These are phyloP conservation scores for Theristicus caerulescens DNA, from an alignment of 2,113 vertebrate species.

Conservation along the genomic window DNA sequence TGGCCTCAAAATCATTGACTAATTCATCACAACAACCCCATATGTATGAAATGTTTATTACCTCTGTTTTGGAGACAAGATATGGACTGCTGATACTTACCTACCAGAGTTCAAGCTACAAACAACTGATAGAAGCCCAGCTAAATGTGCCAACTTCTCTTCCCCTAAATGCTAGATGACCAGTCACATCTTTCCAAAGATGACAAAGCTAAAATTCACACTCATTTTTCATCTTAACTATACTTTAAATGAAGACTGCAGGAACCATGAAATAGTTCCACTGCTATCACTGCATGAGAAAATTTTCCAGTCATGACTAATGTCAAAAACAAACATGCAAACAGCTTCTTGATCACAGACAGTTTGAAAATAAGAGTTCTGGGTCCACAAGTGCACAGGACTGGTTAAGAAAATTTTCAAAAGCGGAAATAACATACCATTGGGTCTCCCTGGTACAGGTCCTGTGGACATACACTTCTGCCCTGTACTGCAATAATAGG, in stretches of 20 bases:
- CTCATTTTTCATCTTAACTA: background rate
- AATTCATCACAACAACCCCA: background rate
- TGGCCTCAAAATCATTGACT: background rate
- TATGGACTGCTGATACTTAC: background rate
- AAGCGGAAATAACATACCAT: background rate
- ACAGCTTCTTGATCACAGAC: background rate
- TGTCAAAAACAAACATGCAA: background rate
- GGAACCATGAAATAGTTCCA: background rate
- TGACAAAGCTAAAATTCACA: background rate
- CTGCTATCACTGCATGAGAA: background rate
- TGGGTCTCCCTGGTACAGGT: background rate
- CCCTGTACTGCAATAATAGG: background rate
- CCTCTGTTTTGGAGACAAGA: background rate
- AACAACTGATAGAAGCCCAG: background rate
- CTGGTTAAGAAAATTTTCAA: background rate
- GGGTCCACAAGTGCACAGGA: background rate
- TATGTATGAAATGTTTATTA: background rate
- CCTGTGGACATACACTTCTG: background rate
- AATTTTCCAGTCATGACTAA: background rate
- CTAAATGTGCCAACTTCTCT: background rate
- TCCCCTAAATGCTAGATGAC: background rate
- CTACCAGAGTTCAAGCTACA: background rate
- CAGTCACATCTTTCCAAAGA: background rate
- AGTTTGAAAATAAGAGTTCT: background rate
- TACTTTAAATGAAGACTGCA: background rate